A percentile compares a stretch with the other conserved stretches of the same genome.
These are phyloP conservation scores for Ctenomys sociabilis DNA, from an alignment of 2,113 vertebrate genomes.

Conservation along the genomic window DNA sequence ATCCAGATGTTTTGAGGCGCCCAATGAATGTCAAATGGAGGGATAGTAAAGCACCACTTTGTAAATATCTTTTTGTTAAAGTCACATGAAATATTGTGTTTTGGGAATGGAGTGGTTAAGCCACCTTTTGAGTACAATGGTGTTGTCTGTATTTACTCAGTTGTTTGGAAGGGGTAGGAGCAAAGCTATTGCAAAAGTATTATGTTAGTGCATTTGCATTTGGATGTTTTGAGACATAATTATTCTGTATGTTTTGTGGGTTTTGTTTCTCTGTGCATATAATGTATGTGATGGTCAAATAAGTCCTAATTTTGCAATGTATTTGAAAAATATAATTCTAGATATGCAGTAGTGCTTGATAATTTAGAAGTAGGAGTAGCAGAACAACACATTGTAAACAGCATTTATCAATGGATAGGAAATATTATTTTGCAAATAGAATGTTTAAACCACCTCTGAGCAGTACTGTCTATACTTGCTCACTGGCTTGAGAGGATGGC, in stretches of 20 bases:
- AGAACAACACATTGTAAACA: too few relatives aligned
- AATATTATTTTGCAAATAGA: too few relatives aligned
- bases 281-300: conserved; percentile 11
- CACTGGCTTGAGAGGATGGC: not conserved
- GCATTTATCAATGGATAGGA: too few relatives aligned
- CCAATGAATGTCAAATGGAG: not conserved
- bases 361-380: too few relatives aligned
- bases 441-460: not conserved
- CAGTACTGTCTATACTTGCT: not conserved
- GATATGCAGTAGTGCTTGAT: too few relatives aligned
- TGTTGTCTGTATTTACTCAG: not conserved
- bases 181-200: not conserved
- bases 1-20: not conserved
- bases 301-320: conserved; percentile 6
- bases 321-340: not conserved
- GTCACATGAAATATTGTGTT: not conserved
- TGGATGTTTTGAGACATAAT: not conserved
- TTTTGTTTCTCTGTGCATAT: conserved; percentile 31
- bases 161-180: not conserved
- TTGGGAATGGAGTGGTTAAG: not conserved
- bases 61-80: not conserved
- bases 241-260: not conserved
- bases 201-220: not conserved
- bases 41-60: not conserved
- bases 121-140: not conserved